Conservation (phyloP, 92 coral and sea anemone genomes). For the Actinernus sp. region DNA sequence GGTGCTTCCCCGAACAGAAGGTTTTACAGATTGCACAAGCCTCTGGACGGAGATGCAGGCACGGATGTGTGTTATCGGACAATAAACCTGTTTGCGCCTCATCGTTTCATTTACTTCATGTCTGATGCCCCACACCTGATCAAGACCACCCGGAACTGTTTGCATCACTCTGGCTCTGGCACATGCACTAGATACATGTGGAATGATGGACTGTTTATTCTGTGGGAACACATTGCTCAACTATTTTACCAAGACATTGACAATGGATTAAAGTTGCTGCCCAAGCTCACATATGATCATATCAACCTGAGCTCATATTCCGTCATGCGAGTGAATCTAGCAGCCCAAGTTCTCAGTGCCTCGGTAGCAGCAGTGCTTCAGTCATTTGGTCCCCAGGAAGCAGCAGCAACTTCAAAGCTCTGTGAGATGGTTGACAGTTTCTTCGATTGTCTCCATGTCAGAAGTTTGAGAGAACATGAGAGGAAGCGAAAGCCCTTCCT, state of each 20-base stretch:
- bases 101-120: conserved; percentile 38
- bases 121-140: conserved; percentile 44
- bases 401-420: conserved; percentile 47
- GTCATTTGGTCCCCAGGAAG: conserved; percentile 45
- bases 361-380: conserved; percentile 36
- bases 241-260: conserved; percentile 35
- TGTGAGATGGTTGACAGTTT: conserved; percentile 63
- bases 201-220: conserved; percentile 25
- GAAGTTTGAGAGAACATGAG: conserved; percentile 64
- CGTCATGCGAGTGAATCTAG: conserved; percentile 50
- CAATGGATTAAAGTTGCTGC: conserved; percentile 44
- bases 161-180: conserved; percentile 38
- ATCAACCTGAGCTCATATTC: conserved; percentile 48
- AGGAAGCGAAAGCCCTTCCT: conserved; percentile 65
- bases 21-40: conserved; percentile 34
- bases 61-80: conserved; percentile 24
- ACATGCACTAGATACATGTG: conserved; percentile 40
- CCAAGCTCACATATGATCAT: conserved; percentile 45
- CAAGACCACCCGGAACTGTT: conserved; percentile 53
- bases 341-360: conserved; percentile 54
- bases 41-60: conserved; percentile 21
- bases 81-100: conserved; percentile 39
- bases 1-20: conserved; percentile 47
- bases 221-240: conserved; percentile 40
- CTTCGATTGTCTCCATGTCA: conserved; percentile 68